Conservation (phyloP, 2,797 vertebrate species). For the Rhadinocentrus ornatus region DNA sequence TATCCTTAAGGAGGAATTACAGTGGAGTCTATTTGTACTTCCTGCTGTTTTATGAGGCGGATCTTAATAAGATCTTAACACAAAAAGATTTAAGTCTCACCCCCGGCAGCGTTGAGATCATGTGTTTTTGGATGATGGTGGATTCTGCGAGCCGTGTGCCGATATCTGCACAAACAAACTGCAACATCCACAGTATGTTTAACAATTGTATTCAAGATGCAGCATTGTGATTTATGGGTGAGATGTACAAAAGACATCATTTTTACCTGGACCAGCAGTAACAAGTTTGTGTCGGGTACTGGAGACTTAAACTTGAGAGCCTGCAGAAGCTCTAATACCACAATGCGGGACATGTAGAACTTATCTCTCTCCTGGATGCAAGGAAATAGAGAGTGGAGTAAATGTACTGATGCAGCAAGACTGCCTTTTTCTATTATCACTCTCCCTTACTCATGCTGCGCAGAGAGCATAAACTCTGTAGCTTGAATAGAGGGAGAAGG, state of each 20-base stretch:
- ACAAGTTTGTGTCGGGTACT: slow-evolving; percentile 95
- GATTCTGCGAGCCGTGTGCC: slow-evolving; percentile 96
- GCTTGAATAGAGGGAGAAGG: slow-evolving; percentile 74
- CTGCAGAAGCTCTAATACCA: slow-evolving; percentile 95
- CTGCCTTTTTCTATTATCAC: slow-evolving; percentile 79
- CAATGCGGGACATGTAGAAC: slow-evolving; percentile 97
- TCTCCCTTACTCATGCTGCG: slow-evolving; percentile 75
- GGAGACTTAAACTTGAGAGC: slow-evolving; percentile 98
- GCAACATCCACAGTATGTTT: slow-evolving; percentile 49
- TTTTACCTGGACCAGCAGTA: slow-evolving; percentile 95
- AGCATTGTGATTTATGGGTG: not conserved
- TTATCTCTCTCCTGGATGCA: slow-evolving; percentile 94
- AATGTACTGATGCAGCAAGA: slow-evolving; percentile 79
- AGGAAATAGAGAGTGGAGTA: slow-evolving; percentile 70
- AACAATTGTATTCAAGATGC: slow-evolving; percentile 11
- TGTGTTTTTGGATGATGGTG: slow-evolving; percentile 98
- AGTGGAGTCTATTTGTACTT: slow-evolving; percentile 43
- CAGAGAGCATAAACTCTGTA: slow-evolving; percentile 72
- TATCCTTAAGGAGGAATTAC: slow-evolving; percentile 59
- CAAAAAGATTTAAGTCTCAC: slow-evolving; percentile 82
- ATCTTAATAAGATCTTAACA: slow-evolving; percentile 63
- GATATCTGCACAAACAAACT: slow-evolving; percentile 99
- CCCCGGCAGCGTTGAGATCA: slow-evolving; percentile 93
- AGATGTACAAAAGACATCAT: slow-evolving; percentile 6
- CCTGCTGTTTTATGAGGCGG: slow-evolving; percentile 66